Conservation (phyloP, 2,888 invertebrate species). For the Seira ritae region DNA sequence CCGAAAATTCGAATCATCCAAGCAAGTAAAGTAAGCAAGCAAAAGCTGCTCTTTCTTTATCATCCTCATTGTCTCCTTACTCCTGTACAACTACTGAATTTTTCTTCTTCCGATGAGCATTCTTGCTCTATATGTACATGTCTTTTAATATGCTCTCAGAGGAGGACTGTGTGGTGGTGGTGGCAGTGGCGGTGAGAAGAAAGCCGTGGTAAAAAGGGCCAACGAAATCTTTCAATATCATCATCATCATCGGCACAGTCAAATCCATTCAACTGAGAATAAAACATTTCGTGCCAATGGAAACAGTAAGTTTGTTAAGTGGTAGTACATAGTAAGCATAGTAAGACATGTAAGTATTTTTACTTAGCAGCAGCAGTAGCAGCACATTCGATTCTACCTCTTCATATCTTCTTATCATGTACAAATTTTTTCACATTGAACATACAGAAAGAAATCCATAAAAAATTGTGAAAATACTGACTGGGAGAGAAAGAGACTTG, state of each 20-base stretch:
- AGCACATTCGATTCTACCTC: background rate
- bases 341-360: too few species aligned
- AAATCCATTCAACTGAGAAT: constrained; percentile 61
- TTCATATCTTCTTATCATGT: constrained; percentile 13
- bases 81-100: constrained; percentile 29
- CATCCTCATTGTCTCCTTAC: background rate
- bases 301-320: background rate
- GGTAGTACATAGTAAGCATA: too few species aligned
- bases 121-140: constrained; percentile 19
- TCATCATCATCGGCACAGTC: constrained; percentile 1
- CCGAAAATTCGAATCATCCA: constrained; percentile 70
- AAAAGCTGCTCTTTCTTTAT: background rate
- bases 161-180: constrained; percentile 14
- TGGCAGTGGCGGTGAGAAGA: constrained; percentile 55
- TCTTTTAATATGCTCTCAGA: background rate
- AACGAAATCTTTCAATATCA: constrained; percentile 56
- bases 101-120: background rate
- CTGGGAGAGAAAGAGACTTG: background rate
- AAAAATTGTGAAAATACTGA: background rate
- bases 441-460: constrained; percentile 26
- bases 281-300: constrained; percentile 55
- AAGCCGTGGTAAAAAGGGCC: constrained; percentile 59
- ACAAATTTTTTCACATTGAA: constrained; percentile 36
- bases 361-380: background rate
- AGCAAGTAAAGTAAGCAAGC: constrained; percentile 64